phyloP scores from a whole-genome alignment of 2,797 vertebrate species.

The Falco cherrug region DNA sequence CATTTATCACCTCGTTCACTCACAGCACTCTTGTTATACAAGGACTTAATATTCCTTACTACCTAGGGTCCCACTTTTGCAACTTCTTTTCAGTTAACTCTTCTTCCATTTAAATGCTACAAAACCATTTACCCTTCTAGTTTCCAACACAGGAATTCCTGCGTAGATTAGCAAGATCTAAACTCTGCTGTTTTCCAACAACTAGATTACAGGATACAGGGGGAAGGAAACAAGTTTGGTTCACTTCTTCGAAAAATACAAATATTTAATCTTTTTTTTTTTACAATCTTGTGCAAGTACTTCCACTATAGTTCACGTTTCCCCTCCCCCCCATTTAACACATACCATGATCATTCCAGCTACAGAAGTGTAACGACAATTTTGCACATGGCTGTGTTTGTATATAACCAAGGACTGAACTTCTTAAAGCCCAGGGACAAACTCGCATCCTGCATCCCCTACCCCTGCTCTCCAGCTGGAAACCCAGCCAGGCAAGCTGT shows the following conservation, averaged over 20 bases:
- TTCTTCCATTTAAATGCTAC: neutral
- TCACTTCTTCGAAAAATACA: neutral
- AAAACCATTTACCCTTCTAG: neutral
- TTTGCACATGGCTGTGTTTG: neutral
- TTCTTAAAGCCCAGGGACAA: neutral
- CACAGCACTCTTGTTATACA: neutral
- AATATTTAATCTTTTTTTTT: neutral
- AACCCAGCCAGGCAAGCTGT: neutral
- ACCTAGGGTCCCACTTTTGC: neutral
- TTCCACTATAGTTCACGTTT: neutral
- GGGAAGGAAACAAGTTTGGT: neutral
- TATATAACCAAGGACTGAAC: neutral
- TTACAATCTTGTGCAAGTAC: neutral
- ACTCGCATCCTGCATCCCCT: fast-evolving
- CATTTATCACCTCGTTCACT: neutral
- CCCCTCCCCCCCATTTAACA: neutral
- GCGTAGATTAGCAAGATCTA: neutral
- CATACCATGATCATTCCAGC: neutral
- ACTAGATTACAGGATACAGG: neutral
- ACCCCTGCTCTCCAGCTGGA: neutral
- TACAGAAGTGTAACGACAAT: neutral
- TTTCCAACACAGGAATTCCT: neutral
- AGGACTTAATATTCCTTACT: neutral
- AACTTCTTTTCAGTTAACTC: neutral
- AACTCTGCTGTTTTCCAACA: neutral